Percentiles rank a stretch among this genome's conserved stretches.
These are phyloP conservation scores for Isotomurus palustris DNA, from an alignment of 2,888 invertebrate species.

Conservation along the genomic window DNA sequence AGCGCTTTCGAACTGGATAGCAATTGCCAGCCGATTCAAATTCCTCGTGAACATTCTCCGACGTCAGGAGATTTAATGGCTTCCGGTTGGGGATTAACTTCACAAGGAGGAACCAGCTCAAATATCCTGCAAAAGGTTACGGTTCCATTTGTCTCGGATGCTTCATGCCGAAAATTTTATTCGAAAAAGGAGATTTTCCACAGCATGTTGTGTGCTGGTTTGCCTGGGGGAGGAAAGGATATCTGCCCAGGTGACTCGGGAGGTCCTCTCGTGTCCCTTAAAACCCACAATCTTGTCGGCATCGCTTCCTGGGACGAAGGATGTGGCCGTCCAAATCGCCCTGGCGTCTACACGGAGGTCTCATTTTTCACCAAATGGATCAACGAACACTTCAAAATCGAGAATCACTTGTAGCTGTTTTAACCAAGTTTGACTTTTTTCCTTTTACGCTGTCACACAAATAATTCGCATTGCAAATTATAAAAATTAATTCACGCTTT, in stretches of 20 bases:
- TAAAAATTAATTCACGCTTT: too few relatives aligned
- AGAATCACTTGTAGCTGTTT: too few relatives aligned
- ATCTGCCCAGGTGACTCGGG: slow-evolving; percentile 7
- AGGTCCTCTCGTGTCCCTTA: slow-evolving; percentile 3
- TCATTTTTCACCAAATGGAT: slow-evolving; percentile 9
- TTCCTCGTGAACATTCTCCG: too few relatives aligned
- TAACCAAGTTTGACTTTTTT: too few relatives aligned
- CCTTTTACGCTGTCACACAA: too few relatives aligned
- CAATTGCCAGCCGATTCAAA: slow-evolving; percentile 34
- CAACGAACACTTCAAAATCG: too few relatives aligned
- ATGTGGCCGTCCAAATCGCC: not conserved
- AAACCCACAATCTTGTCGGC: slow-evolving; percentile 21
- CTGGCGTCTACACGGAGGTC: slow-evolving; percentile 11
- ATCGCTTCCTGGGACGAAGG: slow-evolving; percentile 8
- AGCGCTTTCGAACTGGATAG: slow-evolving; percentile 25
- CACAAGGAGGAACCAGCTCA: not conserved
- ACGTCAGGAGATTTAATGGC: not conserved
- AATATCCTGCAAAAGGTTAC: slow-evolving; percentile 3
- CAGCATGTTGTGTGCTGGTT: slow-evolving; percentile 14
- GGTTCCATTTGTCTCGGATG: slow-evolving; percentile 8
- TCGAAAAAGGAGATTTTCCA: not conserved
- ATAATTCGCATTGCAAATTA: too few relatives aligned
- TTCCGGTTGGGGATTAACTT: slow-evolving; percentile 8
- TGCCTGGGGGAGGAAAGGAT: slow-evolving; percentile 5
- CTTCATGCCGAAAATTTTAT: not conserved